Evolutionary conservation across 2,113 vertebrate species (phyloP), one percentile per base, ranked within the genome.

Genomic region (Pyxicephalus adspersus): DNA sequence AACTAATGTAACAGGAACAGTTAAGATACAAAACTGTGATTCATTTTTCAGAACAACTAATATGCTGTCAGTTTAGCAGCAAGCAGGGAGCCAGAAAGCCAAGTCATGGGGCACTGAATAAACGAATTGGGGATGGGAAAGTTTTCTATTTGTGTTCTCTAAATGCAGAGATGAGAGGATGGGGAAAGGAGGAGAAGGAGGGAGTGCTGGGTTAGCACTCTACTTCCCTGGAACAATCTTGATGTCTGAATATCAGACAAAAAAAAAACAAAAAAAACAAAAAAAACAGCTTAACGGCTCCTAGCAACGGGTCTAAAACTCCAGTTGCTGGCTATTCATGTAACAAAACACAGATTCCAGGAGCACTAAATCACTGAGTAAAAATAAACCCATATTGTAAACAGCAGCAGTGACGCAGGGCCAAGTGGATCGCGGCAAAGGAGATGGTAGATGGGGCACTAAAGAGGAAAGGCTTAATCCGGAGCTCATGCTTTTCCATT

Each of bases 241-340:
- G 85, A 88, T 87, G 85, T 71, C 67, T 60, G 70, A 57, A 60
- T 74, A 55, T 55, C n/a, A 57, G 45, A 60, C 52, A n/a, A n/a
- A 38, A 38, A 38, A 38, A 5, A 5, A 7, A 7, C 5, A 38
- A 38, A 2, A 38, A 2, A 38, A 38, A 38, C 28, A 38, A 61
- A 45, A 76, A 76, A 76, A 77, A 77, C 45, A 55, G 29, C 25
- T 8, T 20, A 50, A 61, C 13, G 19, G 68, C 67, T 81, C 58
- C 78, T 81, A 71, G 78, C 78, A 64, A 63, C 78, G 34, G 78
- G 68, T 73, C 68, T 64, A 29, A 52, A 28, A 25, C 58, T 73
- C 58, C 67, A 64, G 51, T 31, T 58, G 16, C 26, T 50, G 45
- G 68, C 79, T 81, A 74, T 81, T 74, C 50, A 74, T 81, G 60